phyloP scores from a whole-genome alignment of 2,888 invertebrate genomes.

The Diplazon laetatorius region DNA sequence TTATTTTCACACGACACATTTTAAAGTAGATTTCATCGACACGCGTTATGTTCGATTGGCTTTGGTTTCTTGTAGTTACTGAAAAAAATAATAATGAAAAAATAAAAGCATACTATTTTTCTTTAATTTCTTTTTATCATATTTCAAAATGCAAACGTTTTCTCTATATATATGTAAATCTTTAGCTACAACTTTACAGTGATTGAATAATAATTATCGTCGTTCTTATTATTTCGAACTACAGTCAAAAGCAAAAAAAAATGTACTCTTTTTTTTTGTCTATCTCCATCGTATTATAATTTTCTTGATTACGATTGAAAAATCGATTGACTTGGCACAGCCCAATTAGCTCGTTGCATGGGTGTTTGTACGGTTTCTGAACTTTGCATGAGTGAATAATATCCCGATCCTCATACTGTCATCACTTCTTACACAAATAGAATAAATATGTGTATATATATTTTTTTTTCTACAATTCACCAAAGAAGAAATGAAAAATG shows the following conservation, averaged over 20 bases:
- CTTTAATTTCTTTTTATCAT: too few relatives aligned
- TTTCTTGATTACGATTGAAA: constrained; percentile 18
- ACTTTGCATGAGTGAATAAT: constrained; percentile 31
- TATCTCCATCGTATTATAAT: background rate
- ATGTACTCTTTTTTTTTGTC: background rate
- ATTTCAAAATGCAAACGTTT: constrained; percentile 21
- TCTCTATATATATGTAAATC: constrained; percentile 37
- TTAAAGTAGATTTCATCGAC: constrained; percentile 50
- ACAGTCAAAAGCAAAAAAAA: background rate
- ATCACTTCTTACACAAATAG: too few relatives aligned
- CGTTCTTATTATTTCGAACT: background rate
- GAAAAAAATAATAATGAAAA: too few relatives aligned
- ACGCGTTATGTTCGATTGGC: constrained; percentile 44
- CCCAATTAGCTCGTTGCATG: constrained; percentile 76
- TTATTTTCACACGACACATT: constrained; percentile 40
- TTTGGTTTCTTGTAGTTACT: constrained; percentile 49
- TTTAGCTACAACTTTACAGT: background rate
- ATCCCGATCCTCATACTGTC: constrained; percentile 3
- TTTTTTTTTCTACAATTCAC: too few relatives aligned
- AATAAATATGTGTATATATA: too few relatives aligned
- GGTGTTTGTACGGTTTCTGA: constrained; percentile 3
- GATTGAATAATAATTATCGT: background rate
- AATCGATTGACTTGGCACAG: constrained; percentile 68
- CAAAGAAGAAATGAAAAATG: too few relatives aligned
- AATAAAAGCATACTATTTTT: too few relatives aligned